Evolutionary conservation across 1,140 invertebrate genomes (phyloP), one percentile per base, ranked within the genome.

Genomic region (Diachasma alloeum): DNA sequence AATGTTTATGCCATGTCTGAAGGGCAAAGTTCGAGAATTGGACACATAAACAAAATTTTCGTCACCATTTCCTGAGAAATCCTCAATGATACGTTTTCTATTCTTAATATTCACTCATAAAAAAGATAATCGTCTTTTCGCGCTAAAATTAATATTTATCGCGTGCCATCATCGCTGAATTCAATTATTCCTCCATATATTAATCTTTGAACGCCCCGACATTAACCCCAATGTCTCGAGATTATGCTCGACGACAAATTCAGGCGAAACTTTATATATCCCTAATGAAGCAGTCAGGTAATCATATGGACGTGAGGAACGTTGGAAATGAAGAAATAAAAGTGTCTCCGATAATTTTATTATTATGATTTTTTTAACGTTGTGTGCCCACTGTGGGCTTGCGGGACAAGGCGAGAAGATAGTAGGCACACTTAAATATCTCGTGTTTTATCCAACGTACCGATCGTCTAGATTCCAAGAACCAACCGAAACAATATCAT

Each of bases 401-500:
- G 39, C 46, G 44, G 31, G 26, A 19, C 46, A 72, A 56, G 48
- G 11, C 24, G 44, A 72, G 46, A 72, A n/a, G 26, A 72, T 72
- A 48, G 70, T 72, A 48, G 44, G 13, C 42, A 17, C 48, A 72
- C 75, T 70, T 67, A 59, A 36, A 74, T 74, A 74, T 39, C 24
- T 44, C 26, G 19, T 42, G 67, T 76, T 48, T 88, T 88, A 88
- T 88, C 87, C 86, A 80, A 83, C 77, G 81, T 80, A 86, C 87
- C 87, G 86, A 88, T 88, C 87, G 84, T 83, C 84, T 87, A 86
- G 85, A 89, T 90, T 89, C 88, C 85, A 67, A 87, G 87, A 90
- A 90, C 77, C 72, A 75, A 72, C 81, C 83, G 84, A 86, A 89
- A 89, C 87, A 89, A 89, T 90, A 89, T 89, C 88, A 89, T 90